A percentile compares a stretch with the other conserved stretches of the same genome.
Conservation (phyloP, 2,888 invertebrate species). For the Drosophila melanosoma region DNA sequence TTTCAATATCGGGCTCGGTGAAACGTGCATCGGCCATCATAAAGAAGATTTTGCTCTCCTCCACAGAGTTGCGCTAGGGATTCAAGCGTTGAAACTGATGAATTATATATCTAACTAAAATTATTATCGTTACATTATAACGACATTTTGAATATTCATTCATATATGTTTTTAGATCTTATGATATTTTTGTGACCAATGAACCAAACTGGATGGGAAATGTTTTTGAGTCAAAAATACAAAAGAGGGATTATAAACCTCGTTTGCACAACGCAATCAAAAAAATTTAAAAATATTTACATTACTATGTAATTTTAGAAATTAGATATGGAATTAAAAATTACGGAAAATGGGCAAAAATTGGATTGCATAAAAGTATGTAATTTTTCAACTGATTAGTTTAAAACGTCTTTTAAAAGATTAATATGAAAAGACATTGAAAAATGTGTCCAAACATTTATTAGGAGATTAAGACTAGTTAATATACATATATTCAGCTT, state of each 20-base stretch:
- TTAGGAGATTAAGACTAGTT: background rate
- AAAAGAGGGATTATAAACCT: background rate
- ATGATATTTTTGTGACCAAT: background rate
- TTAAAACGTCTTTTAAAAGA: background rate
- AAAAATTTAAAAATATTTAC: background rate
- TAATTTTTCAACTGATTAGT: background rate
- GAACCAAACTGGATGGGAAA: background rate
- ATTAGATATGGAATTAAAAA: background rate
- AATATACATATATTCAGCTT: background rate
- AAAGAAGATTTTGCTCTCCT: slow-evolving; percentile 78
- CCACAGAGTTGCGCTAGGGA: slow-evolving; percentile 69
- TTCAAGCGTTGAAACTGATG: background rate
- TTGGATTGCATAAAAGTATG: background rate
- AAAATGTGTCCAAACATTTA: background rate
- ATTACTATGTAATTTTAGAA: background rate
- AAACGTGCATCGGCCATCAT: slow-evolving; percentile 78
- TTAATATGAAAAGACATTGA: background rate
- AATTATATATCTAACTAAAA: background rate
- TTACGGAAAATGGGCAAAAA: background rate
- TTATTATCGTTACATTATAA: background rate
- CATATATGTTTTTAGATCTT: background rate
- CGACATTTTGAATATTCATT: background rate
- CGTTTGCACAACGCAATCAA: background rate
- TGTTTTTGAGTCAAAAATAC: background rate
- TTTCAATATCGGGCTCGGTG: slow-evolving; percentile 42